phyloP scores from a whole-genome alignment of 2,113 vertebrate species.

The Copsychus sechellarum region DNA sequence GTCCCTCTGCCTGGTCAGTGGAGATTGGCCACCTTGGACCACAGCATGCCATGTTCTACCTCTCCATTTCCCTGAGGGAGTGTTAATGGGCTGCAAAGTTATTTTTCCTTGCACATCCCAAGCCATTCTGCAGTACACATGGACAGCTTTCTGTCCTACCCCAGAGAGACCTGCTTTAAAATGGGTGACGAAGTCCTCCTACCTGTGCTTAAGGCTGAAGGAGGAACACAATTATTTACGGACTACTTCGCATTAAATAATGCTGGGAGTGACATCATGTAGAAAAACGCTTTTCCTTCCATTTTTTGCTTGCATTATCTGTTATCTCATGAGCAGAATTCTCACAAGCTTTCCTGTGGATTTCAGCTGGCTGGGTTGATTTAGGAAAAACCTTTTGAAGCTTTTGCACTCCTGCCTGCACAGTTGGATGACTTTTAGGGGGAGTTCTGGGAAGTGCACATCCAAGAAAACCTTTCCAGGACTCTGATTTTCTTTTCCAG shows the following conservation, averaged over 20 bases:
- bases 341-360: neutral
- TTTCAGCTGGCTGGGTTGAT: slow-evolving; percentile 19
- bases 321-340: slow-evolving; percentile 9
- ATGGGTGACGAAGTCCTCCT: neutral
- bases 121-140: neutral
- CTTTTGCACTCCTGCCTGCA: slow-evolving; percentile 31
- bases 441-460: slow-evolving; percentile 58
- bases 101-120: neutral
- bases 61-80: neutral
- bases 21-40: neutral
- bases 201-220: neutral
- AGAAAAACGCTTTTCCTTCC: neutral
- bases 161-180: neutral
- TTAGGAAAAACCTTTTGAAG: slow-evolving; percentile 56
- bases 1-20: neutral
- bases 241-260: neutral
- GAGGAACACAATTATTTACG: neutral
- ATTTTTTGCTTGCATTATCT: slow-evolving; percentile 11
- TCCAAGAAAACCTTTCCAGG: slow-evolving; percentile 54
- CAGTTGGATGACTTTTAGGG: slow-evolving; percentile 39
- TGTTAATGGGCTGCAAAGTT: neutral
- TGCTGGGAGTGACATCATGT: neutral
- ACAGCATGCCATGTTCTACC: neutral
- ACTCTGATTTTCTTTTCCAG: slow-evolving; percentile 52
- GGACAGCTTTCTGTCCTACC: neutral